Percentiles rank a stretch among this genome's conserved stretches.
Conservation (phyloP, 2,888 invertebrate genomes). For the Adela reaumurella region DNA sequence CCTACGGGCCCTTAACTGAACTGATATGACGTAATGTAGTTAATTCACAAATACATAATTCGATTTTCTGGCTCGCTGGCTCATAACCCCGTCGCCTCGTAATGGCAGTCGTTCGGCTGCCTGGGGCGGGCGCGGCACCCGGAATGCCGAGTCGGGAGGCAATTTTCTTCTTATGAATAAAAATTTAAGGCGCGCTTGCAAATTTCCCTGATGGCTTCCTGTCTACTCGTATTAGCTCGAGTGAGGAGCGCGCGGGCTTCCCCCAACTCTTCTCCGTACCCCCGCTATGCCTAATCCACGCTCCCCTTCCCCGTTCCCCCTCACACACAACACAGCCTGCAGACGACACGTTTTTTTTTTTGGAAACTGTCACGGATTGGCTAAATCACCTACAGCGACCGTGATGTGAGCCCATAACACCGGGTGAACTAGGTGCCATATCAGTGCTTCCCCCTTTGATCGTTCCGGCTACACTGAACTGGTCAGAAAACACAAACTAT, state of each 20-base stretch:
- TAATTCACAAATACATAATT: slow-evolving; percentile 3
- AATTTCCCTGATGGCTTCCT: slow-evolving; percentile 45
- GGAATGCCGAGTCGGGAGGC: slow-evolving; percentile 23
- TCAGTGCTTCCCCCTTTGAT: too few species aligned
- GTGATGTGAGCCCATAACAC: too few species aligned
- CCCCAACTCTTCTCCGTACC: background rate
- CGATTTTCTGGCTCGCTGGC: slow-evolving; percentile 6
- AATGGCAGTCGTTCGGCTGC: background rate
- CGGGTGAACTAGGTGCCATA: too few species aligned
- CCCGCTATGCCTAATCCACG: background rate
- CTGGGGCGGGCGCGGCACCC: background rate
- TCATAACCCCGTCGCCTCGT: background rate
- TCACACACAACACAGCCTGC: too few species aligned
- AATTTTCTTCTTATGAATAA: slow-evolving; percentile 55
- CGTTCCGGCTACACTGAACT: too few species aligned
- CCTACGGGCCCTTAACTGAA: too few species aligned
- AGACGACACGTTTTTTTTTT: too few species aligned
- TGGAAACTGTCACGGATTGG: too few species aligned
- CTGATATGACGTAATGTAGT: background rate
- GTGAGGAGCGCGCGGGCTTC: background rate
- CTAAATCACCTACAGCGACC: too few species aligned
- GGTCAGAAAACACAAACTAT: too few species aligned
- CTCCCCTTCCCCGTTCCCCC: too few species aligned
- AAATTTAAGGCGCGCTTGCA: slow-evolving; percentile 51
- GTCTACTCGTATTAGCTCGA: slow-evolving; percentile 17